Conservation (phyloP, 1,140 invertebrate genomes). For the Apis florea region DNA sequence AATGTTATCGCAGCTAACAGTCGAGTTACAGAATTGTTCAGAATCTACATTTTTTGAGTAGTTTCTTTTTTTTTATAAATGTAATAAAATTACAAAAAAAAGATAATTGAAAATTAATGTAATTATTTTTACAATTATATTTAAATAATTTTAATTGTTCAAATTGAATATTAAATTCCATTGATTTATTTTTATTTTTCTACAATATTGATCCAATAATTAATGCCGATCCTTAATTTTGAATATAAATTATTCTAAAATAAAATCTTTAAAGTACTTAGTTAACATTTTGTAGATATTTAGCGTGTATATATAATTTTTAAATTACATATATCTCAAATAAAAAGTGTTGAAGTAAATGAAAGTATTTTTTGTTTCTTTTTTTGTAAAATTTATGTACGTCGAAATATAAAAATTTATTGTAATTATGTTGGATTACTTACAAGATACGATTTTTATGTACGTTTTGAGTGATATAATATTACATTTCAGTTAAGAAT, state of each 20-base stretch:
- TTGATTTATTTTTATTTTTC: background rate
- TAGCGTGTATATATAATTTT: too few species aligned
- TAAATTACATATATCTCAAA: too few species aligned
- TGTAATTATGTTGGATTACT: background rate
- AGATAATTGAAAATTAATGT: background rate
- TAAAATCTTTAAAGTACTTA: too few species aligned
- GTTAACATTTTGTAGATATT: too few species aligned
- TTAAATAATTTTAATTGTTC: too few species aligned
- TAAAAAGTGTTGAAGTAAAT: too few species aligned
- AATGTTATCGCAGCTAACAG: background rate
- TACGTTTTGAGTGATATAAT: background rate
- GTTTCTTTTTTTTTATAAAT: background rate
- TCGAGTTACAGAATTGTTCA: background rate
- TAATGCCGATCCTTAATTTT: background rate
- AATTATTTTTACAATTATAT: too few species aligned
- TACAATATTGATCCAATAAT: background rate
- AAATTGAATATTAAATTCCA: background rate
- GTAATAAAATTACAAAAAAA: background rate
- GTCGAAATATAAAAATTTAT: background rate
- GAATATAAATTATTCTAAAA: background rate
- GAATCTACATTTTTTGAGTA: background rate
- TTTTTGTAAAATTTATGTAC: background rate
- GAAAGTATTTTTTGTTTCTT: too few species aligned
- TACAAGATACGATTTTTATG: background rate
- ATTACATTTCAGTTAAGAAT: conserved; percentile 4